A percentile compares a stretch with the other conserved stretches of the same genome.
These are phyloP conservation scores for Dysdera silvatica DNA, from an alignment of 1,140 invertebrate species.

Conservation along the genomic window DNA sequence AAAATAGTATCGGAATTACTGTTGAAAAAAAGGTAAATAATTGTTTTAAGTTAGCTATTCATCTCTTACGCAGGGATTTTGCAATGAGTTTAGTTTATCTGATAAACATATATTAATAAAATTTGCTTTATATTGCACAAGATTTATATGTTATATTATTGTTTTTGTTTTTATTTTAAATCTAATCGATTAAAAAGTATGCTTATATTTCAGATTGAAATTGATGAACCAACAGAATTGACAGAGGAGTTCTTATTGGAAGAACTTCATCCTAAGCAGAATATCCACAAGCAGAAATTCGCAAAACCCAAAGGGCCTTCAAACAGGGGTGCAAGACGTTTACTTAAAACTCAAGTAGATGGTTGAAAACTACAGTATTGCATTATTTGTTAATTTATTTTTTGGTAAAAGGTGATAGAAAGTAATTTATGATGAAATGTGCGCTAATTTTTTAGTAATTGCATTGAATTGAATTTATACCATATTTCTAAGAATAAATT, in stretches of 20 bases:
- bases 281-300: conserved; percentile 80
- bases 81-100: too few relatives aligned
- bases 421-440: too few relatives aligned
- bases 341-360: conserved; percentile 68
- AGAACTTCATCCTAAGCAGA: conserved; percentile 88
- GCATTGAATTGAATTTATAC: too few relatives aligned
- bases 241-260: conserved; percentile 83
- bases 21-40: conserved; percentile 74
- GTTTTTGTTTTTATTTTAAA: neutral
- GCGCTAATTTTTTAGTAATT: too few relatives aligned
- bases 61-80: too few relatives aligned
- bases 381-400: too few relatives aligned
- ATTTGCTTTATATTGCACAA: neutral
- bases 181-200: neutral
- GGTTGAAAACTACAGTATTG: too few relatives aligned
- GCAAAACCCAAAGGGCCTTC: conserved; percentile 91
- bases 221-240: conserved; percentile 77
- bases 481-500: too few relatives aligned
- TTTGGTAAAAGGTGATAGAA: too few relatives aligned
- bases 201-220: conserved; percentile 66
- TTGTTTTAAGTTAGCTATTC: conserved; percentile 9
- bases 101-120: conserved; percentile 17
- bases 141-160: neutral
- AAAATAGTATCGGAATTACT: conserved; percentile 55
- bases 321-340: conserved; percentile 76